These are phyloP conservation scores for Poeciliopsis presidionis DNA, from an alignment of 2,797 vertebrate species.

Conservation along the genomic window DNA sequence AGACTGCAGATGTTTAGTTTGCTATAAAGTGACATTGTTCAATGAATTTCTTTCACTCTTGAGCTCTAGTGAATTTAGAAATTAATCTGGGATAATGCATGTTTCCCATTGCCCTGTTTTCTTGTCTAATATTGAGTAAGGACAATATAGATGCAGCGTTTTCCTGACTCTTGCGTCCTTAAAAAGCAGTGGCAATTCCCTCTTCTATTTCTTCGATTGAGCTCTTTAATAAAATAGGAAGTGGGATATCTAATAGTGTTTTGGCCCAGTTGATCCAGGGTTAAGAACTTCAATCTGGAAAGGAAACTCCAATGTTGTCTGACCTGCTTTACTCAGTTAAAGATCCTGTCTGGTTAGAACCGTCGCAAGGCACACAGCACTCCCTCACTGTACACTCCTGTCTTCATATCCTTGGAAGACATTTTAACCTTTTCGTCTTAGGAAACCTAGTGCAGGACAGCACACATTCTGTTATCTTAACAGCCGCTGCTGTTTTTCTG, in stretches of 20 bases:
- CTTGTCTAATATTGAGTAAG: too few species aligned
- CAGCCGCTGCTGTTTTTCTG: conserved; percentile 6
- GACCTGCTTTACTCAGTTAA: conserved; percentile 65
- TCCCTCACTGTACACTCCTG: conserved; percentile 37
- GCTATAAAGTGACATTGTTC: not conserved
- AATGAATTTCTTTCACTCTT: not conserved
- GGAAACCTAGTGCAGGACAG: conserved; percentile 18
- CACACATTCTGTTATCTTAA: conserved; percentile 29
- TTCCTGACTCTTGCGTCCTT: too few species aligned
- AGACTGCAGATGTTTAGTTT: not conserved
- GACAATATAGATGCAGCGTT: too few species aligned
- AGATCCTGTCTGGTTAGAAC: conserved; percentile 54
- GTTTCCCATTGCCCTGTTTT: too few species aligned
- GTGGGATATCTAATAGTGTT: conserved; percentile 41
- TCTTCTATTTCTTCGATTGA: too few species aligned
- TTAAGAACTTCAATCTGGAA: conserved; percentile 61
- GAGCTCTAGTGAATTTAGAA: too few species aligned
- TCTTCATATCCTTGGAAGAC: conserved; percentile 29
- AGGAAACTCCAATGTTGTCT: conserved; percentile 66
- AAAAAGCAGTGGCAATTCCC: too few species aligned
- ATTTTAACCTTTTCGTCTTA: conserved; percentile 21
- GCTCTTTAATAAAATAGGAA: conserved; percentile 50
- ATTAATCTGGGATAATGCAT: too few species aligned
- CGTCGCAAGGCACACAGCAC: conserved; percentile 29
- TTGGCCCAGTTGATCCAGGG: conserved; percentile 41